These are phyloP conservation scores for Hofmannophila pseudospretella DNA, from an alignment of 2,888 invertebrate genomes.

Conservation along the genomic window DNA sequence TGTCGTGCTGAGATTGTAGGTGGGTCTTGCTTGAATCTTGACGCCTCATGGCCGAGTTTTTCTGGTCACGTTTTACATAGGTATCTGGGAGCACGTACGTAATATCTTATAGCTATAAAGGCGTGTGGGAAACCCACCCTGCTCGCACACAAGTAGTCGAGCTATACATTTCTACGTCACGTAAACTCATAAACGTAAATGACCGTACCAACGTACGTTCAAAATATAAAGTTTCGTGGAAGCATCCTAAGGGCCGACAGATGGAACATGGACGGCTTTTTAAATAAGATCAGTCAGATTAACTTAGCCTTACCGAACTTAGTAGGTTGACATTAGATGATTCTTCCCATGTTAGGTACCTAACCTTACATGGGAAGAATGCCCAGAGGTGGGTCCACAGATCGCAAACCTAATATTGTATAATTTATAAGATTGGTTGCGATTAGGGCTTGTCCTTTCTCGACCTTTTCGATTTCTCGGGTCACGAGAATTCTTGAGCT, in stretches of 20 bases:
- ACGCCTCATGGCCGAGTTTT: slow-evolving; percentile 12
- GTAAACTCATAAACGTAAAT: slow-evolving; percentile 31
- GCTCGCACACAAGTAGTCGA: background rate
- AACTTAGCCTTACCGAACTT: no score
- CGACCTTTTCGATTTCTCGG: no score
- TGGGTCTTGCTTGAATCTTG: no score
- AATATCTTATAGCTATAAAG: slow-evolving; percentile 5
- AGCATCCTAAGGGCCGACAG: slow-evolving; percentile 12
- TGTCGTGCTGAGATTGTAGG: slow-evolving; percentile 10
- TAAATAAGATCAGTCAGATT: slow-evolving; percentile 33
- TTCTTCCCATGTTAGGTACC: no score
- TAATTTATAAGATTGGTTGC: no score
- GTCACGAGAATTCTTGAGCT: no score
- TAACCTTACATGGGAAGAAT: no score
- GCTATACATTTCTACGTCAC: slow-evolving; percentile 19
- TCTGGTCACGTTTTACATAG: slow-evolving; percentile 10
- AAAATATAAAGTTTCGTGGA: slow-evolving; percentile 27
- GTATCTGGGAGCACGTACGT: slow-evolving; percentile 5
- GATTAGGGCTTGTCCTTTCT: no score
- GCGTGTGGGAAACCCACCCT: slow-evolving; percentile 9
- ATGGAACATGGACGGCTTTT: slow-evolving; percentile 12
- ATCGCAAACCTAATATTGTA: no score
- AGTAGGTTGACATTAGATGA: no score
- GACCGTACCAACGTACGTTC: slow-evolving; percentile 15
- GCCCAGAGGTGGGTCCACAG: no score